Evolutionary conservation across 2,113 vertebrate genomes (phyloP), one percentile per base, ranked within the genome.

Genomic region (Podilymbus podiceps): DNA sequence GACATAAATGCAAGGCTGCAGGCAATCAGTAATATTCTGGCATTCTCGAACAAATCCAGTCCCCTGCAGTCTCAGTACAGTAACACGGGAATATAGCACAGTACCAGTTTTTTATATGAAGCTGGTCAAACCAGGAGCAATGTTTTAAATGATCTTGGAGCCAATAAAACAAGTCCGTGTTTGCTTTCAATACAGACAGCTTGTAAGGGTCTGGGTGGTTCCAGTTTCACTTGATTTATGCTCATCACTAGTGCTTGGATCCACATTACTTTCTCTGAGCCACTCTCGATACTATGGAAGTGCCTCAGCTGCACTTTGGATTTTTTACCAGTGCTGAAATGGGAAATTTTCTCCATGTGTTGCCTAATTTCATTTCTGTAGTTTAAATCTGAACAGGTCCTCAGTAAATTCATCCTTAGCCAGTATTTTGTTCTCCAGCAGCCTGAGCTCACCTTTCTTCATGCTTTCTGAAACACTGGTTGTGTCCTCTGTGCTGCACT

Each of bases 401-500:
- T 80, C 24, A 64, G 58, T 44, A 55, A 0, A 56, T 46, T 53
- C 12, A 25, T 59, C 47, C 23, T 3, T 2, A 50, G 56, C 31
- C 28, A 27, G 0, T 42, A 12, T 20, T 40, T 2, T 1, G 0
- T 38, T 71, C 44, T 85, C 21, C 17, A 14, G 5, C 60, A 78
- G 52, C 38, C 44, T 38, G 11, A 64, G 21, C n/a, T 91, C 47
- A 46, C 44, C 22, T 90, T 75, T 73, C 20, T 44, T 22, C 38
- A 6, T 11, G 20, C 38, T 23, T 56, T 14, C 38, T 63, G n/a
- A 52, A 50, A 9, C 3, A 1, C 53, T 12, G 1, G 17, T 56
- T 5, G 0, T 15, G 23, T 56, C 31, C 16, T 71, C 2, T 1
- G 35, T 0, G 0, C 64, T 75, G 66, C 24, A 12, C 28, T 82